These are phyloP conservation scores for Drosophila macrospina DNA, from an alignment of 2,888 invertebrate genomes.

Conservation along the genomic window DNA sequence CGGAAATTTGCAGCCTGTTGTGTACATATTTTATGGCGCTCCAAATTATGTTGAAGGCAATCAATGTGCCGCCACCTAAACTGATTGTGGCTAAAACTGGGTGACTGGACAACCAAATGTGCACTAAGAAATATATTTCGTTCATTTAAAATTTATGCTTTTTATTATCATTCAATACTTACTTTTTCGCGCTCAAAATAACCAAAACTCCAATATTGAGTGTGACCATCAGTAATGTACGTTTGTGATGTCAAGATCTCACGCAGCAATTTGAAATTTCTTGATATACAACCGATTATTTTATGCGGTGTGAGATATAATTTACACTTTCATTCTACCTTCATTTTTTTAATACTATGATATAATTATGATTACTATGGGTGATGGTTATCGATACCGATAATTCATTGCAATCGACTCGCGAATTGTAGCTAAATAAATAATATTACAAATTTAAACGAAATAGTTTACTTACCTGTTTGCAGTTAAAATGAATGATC, in stretches of 20 bases:
- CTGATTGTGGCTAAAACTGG: conserved; percentile 35
- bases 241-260: too few relatives aligned
- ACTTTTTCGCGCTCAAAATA: conserved; percentile 10
- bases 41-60: conserved; percentile 44
- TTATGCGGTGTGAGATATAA: too few relatives aligned
- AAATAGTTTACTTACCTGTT: neutral
- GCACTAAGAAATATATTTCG: conserved; percentile 14
- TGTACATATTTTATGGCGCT: neutral
- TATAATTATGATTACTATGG: too few relatives aligned
- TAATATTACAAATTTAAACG: neutral
- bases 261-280: too few relatives aligned
- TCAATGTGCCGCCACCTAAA: conserved; percentile 34
- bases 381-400: conserved; percentile 32
- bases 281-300: too few relatives aligned
- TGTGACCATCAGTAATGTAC: too few relatives aligned
- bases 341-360: too few relatives aligned
- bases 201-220: neutral
- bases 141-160: neutral
- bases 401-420: conserved; percentile 6
- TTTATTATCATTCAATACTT: neutral
- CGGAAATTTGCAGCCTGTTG: neutral
- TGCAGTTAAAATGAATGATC: conserved; percentile 36
- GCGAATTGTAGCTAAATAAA: neutral
- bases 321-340: too few relatives aligned
- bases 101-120: conserved; percentile 27